These are phyloP conservation scores for Bombus picipes DNA, from an alignment of 1,140 invertebrate species.

Conservation along the genomic window DNA sequence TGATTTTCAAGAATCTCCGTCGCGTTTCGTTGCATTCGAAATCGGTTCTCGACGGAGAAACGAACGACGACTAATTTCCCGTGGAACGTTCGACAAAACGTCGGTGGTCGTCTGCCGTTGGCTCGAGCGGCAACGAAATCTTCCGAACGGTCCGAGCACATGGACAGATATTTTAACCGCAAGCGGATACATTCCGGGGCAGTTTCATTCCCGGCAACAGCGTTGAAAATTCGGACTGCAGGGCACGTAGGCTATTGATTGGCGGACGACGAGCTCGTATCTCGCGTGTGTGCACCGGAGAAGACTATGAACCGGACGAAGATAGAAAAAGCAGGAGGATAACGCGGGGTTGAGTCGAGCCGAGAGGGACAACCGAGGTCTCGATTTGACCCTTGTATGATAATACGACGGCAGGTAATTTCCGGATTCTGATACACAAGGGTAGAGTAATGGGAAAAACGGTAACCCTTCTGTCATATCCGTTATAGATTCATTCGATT, in stretches of 20 bases:
- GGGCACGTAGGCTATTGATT: conserved; percentile 68
- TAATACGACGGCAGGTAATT: conserved; percentile 70
- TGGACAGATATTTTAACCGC: conserved; percentile 57
- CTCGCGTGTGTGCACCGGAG: conserved; percentile 41
- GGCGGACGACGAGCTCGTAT: conserved; percentile 57
- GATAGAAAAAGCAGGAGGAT: neutral
- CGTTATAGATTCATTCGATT: conserved; percentile 67
- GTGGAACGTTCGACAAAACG: conserved; percentile 9
- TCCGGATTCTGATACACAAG: conserved; percentile 67
- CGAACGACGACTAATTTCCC: conserved; percentile 9
- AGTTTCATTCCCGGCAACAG: conserved; percentile 57
- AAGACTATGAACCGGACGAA: conserved; percentile 6
- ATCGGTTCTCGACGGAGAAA: neutral
- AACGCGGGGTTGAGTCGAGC: neutral
- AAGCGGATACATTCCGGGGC: conserved; percentile 56
- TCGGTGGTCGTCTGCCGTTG: neutral
- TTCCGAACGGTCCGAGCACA: conserved; percentile 17
- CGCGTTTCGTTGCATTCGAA: neutral
- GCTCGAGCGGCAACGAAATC: neutral
- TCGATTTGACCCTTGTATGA: conserved; percentile 71
- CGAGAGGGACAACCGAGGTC: conserved; percentile 23
- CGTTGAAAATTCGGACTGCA: conserved; percentile 54
- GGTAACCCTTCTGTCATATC: conserved; percentile 70
- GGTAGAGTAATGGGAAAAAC: conserved; percentile 68
- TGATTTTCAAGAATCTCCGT: neutral